A percentile compares a stretch with the other conserved stretches of the same genome.
These are phyloP conservation scores for Oncorhynchus clarkii DNA, from an alignment of 2,113 vertebrate genomes.

Conservation along the genomic window DNA sequence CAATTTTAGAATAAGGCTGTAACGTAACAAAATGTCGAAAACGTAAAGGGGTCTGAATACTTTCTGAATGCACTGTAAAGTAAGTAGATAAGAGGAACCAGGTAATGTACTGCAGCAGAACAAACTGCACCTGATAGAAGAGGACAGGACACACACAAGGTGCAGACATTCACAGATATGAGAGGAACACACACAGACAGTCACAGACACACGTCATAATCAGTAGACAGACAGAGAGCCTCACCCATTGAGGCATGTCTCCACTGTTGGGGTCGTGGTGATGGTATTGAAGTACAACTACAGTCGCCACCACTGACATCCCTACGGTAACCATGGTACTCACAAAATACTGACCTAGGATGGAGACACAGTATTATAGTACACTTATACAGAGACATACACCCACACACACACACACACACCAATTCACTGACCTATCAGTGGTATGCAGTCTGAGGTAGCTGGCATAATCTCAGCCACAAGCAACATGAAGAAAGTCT, in stretches of 20 bases:
- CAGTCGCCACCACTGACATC: constrained; percentile 80
- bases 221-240: constrained; percentile 17
- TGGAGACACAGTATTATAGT: constrained; percentile 27
- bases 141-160: background rate
- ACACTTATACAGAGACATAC: background rate
- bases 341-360: constrained; percentile 79
- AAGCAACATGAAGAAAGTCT: constrained; percentile 73
- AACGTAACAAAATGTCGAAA: too few relatives aligned
- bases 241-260: constrained; percentile 77
- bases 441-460: constrained; percentile 67
- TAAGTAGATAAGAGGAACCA: constrained; percentile 64
- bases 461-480: constrained; percentile 73
- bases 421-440: constrained; percentile 63
- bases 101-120: constrained; percentile 78
- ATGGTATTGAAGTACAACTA: constrained; percentile 79
- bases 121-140: constrained; percentile 66
- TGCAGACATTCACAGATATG: background rate
- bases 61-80: too few relatives aligned
- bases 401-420: background rate
- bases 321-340: constrained; percentile 82
- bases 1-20: too few relatives aligned
- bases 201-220: background rate
- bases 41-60: too few relatives aligned
- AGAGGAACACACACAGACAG: background rate
- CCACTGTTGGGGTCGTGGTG: constrained; percentile 76